These are phyloP conservation scores for Mythimna lalbum DNA, from an alignment of 2,888 invertebrate genomes.

Conservation along the genomic window DNA sequence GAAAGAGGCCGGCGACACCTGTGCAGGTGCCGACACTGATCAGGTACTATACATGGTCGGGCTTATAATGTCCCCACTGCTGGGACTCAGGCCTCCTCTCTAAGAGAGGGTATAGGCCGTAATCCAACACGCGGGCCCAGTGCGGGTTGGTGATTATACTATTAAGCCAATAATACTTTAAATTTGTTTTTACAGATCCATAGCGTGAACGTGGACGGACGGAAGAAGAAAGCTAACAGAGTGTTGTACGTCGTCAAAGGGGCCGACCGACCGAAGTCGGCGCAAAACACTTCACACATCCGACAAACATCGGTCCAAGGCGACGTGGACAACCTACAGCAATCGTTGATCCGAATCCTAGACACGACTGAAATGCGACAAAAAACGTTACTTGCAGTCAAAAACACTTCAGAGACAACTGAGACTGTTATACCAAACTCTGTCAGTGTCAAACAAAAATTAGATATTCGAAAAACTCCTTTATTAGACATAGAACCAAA, in stretches of 20 bases:
- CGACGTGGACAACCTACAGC: neutral
- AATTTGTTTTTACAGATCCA: too few relatives aligned
- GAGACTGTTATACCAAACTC: neutral
- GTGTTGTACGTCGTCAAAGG: neutral
- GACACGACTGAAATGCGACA: neutral
- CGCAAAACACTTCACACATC: neutral
- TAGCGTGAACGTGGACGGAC: too few relatives aligned
- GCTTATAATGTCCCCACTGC: too few relatives aligned
- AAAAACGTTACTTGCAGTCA: neutral
- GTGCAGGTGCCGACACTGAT: too few relatives aligned
- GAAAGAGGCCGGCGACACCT: too few relatives aligned
- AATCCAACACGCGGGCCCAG: too few relatives aligned
- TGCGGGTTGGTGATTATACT: too few relatives aligned
- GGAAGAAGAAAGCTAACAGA: neutral
- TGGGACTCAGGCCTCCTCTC: too few relatives aligned
- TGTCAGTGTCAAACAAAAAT: too few relatives aligned
- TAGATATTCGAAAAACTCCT: neutral
- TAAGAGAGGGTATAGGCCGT: too few relatives aligned
- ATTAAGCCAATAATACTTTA: too few relatives aligned
- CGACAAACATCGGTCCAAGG: neutral
- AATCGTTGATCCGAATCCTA: neutral
- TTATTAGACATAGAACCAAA: neutral
- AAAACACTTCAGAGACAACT: neutral
- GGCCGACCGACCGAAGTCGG: neutral
- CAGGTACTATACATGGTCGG: too few relatives aligned